Conservation (phyloP, 1,140 invertebrate genomes). For the Aphaenogaster ashmeadi region DNA sequence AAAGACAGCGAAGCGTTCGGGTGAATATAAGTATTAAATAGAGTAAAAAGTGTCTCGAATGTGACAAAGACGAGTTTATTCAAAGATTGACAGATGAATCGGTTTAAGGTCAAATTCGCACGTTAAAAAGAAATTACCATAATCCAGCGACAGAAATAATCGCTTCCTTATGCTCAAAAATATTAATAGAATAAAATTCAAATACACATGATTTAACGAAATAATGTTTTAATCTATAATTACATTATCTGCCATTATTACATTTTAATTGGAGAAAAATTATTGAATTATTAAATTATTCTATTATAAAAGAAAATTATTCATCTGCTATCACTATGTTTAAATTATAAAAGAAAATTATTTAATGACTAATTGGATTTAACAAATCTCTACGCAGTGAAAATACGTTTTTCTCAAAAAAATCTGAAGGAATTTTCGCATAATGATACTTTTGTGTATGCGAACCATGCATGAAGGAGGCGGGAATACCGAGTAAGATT, state of each 20-base stretch:
- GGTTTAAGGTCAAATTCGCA: background rate
- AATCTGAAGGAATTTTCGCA: background rate
- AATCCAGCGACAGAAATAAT: background rate
- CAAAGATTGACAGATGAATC: background rate
- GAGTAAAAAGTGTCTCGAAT: background rate
- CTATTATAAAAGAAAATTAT: background rate
- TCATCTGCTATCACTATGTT: background rate
- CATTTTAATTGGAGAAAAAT: background rate
- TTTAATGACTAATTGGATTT: background rate
- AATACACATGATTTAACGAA: background rate
- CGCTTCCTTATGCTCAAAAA: background rate
- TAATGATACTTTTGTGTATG: background rate
- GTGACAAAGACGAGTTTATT: background rate
- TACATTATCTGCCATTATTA: background rate
- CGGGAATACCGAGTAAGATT: slow-evolving; percentile 27
- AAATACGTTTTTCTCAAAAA: background rate
- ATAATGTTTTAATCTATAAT: slow-evolving; percentile 3
- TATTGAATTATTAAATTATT: background rate
- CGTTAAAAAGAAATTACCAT: background rate
- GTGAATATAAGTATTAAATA: no score
- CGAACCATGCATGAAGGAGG: background rate
- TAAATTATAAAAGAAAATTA: background rate
- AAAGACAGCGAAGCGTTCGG: slow-evolving; percentile 14
- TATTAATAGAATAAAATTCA: background rate
- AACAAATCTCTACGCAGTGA: background rate